Percentiles rank a stretch among this genome's conserved stretches.
phyloP scores from a whole-genome alignment of 2,797 vertebrate genomes.

The Eidolon dupreanum region DNA sequence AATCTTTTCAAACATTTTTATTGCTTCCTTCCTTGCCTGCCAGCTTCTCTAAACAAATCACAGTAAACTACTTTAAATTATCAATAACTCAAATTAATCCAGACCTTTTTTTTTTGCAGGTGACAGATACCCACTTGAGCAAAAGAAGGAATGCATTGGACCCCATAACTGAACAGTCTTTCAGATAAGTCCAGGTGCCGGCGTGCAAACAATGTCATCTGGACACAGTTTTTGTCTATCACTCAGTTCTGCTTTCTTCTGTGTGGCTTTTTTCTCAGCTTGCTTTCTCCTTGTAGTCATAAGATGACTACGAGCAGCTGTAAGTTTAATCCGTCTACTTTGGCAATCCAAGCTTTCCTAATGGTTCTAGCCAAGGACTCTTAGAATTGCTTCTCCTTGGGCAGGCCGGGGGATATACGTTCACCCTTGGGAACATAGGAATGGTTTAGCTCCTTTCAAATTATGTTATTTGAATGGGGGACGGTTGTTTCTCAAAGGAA shows the following conservation, averaged over 20 bases:
- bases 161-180: background rate
- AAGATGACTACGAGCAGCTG: background rate
- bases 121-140: background rate
- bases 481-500: background rate
- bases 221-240: background rate
- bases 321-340: background rate
- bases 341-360: background rate
- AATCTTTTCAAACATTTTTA: background rate
- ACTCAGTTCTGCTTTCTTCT: background rate
- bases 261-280: background rate
- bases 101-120: constrained; percentile 4
- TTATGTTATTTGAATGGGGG: background rate
- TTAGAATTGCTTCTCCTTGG: background rate
- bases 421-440: background rate
- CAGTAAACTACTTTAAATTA: background rate
- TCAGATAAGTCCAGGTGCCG: background rate
- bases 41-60: background rate
- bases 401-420: background rate
- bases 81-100: background rate
- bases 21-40: background rate
- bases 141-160: background rate
- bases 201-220: background rate
- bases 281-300: constrained; percentile 5
- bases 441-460: background rate
- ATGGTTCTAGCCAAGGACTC: background rate